Evolutionary conservation across 1,140 invertebrate genomes (phyloP), one percentile per base, ranked within the genome.

Genomic region (Caenorhabditis brenneri): DNA sequence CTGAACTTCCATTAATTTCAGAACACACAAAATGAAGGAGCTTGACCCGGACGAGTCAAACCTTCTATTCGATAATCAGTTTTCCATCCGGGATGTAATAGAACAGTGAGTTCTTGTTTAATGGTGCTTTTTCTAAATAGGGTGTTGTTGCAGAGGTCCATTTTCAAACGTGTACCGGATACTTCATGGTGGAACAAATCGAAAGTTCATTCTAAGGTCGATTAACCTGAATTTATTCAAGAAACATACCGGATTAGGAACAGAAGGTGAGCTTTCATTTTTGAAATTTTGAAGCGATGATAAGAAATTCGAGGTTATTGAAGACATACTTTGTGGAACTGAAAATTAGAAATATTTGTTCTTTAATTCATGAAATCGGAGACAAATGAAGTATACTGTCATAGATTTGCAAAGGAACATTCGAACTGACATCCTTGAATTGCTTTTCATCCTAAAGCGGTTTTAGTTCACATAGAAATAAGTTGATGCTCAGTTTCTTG

Each of bases 41-140:
- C 65, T 74, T 74, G 65, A 74, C 65, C 65, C 65, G 65, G 65
- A 74, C 65, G 65, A 74, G 65, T 74, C 65, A 42, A 74, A 74
- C 65, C 65, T 74, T 74, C 65, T 74, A 6, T 46, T 42, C 65
- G 65, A 74, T 42, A 42, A 74, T 42, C 65, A 74, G 29, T 24
- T 74, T 10, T 46, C 65, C 22, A 42, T 74, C 65, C 65, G 65
- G 65, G 65, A 74, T 74, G 65, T 74, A 6, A 74, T 74, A 74
- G 65, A 74, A 74, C 65, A 74, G 65, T 74, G 24, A 74, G 65
- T 10, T 19, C n/a, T 74, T 46, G 19, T 74, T 46, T 5, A n/a
- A n/a, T n/a, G n/a, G n/a, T 1, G 4, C n/a, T 42, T 0, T 24
- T 74, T 74, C 7, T 24, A 24, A 19, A 22, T 0, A 74, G 3